Evolutionary conservation across 2,113 vertebrate genomes (phyloP).

Genomic region (Cebidichthys violaceus): DNA sequence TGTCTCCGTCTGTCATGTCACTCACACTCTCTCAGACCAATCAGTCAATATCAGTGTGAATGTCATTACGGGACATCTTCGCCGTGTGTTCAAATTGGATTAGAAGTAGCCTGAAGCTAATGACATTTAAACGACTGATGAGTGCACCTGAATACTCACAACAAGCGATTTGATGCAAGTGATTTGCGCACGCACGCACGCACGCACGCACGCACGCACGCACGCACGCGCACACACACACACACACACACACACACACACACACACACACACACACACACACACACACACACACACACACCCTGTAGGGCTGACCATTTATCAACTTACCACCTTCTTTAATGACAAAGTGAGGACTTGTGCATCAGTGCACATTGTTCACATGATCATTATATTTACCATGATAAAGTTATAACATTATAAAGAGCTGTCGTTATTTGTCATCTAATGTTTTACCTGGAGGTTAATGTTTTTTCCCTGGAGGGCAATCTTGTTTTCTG

Average conservation of each 20-base stretch:
- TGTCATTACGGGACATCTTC: constrained; percentile 48
- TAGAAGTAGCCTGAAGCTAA: constrained; percentile 57
- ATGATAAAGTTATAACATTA: background rate
- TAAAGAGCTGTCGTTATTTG: background rate
- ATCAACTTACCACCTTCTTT: constrained; percentile 51
- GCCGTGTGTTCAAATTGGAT: constrained; percentile 48
- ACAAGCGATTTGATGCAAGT: constrained; percentile 24
- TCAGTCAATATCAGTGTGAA: constrained; percentile 44
- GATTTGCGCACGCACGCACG: background rate
- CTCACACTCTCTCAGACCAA: constrained; percentile 17
- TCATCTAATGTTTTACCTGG: background rate
- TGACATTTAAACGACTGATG: constrained; percentile 50
- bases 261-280: background rate
- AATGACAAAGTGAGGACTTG: constrained; percentile 40
- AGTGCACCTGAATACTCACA: constrained; percentile 33
- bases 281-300: no score
- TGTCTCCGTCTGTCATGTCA: constrained; percentile 32
- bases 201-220: background rate
- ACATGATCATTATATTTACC: background rate
- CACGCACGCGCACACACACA: background rate
- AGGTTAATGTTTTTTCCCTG: background rate
- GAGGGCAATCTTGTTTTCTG: background rate
- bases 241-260: background rate
- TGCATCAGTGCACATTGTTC: background rate
- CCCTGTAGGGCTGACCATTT: constrained; percentile 44